Conservation (phyloP, 2,888 invertebrate genomes). For the Argyresthia albistria region DNA sequence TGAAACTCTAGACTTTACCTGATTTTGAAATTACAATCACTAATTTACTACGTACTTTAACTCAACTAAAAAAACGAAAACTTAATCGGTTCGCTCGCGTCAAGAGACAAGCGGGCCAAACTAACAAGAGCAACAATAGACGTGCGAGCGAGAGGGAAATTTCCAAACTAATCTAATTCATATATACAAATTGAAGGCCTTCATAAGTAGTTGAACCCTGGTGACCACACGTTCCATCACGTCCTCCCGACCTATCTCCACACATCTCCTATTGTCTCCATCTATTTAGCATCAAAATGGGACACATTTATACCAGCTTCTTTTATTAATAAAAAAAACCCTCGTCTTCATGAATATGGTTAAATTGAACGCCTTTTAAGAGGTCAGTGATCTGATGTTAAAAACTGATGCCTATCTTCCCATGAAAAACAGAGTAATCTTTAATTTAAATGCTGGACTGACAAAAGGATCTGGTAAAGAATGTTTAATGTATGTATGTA, state of each 20-base stretch:
- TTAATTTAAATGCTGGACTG: conserved; percentile 31
- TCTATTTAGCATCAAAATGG: conserved; percentile 41
- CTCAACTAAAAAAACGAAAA: no score
- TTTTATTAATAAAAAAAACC: conserved; percentile 11
- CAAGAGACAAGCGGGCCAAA: no score
- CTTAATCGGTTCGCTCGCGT: no score
- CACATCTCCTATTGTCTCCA: conserved; percentile 26
- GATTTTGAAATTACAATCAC: no score
- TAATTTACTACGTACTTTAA: no score
- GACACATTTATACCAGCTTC: conserved; percentile 11
- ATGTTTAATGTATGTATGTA: conserved; percentile 3
- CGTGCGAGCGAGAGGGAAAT: no score
- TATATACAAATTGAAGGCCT: no score
- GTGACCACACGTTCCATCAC: conserved; percentile 1
- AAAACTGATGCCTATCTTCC: conserved; percentile 4
- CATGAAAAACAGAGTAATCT: conserved; percentile 34
- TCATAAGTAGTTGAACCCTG: no score
- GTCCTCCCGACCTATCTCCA: background rate
- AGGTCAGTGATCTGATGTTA: conserved; percentile 30
- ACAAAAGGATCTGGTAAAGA: conserved; percentile 13
- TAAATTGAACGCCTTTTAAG: conserved; percentile 35
- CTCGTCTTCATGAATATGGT: conserved; percentile 26
- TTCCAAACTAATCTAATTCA: no score
- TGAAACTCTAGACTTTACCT: no score
- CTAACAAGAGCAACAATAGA: no score